These are phyloP conservation scores for Cyanistes caeruleus DNA, from an alignment of 2,113 vertebrate genomes.

Conservation along the genomic window DNA sequence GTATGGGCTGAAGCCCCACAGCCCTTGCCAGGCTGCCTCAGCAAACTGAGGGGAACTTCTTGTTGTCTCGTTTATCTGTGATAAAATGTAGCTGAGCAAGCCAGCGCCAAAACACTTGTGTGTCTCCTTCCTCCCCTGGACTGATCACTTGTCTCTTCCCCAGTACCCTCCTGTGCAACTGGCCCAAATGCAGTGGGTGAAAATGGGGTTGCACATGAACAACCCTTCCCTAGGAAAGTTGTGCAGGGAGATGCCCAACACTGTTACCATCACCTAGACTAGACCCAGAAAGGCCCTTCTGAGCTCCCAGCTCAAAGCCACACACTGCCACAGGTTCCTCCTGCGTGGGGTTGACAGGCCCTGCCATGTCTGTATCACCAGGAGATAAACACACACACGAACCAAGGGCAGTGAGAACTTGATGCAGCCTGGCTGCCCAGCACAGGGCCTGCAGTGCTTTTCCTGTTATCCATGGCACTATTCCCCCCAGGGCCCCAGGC, in stretches of 20 bases:
- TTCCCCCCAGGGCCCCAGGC: not conserved
- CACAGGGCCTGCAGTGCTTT: not conserved
- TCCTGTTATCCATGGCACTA: rapidly evolving
- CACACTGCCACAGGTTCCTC: rapidly evolving
- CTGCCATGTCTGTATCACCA: not conserved
- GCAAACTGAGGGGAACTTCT: not conserved
- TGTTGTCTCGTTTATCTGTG: not conserved
- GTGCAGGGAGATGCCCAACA: not conserved
- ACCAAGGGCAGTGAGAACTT: too few relatives aligned
- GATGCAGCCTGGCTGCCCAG: not conserved
- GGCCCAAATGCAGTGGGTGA: not conserved
- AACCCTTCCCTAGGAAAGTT: not conserved
- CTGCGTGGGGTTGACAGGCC: rapidly evolving
- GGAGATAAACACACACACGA: rapidly evolving
- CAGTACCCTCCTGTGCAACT: rapidly evolving
- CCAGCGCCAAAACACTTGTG: not conserved
- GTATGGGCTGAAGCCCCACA: not conserved
- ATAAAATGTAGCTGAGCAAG: constrained; percentile 50
- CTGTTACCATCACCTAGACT: rapidly evolving
- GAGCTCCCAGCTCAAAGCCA: not conserved
- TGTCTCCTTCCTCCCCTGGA: not conserved
- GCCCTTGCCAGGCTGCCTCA: not conserved
- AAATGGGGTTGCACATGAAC: not conserved
- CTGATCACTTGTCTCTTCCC: rapidly evolving
- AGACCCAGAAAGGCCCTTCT: too few relatives aligned